Evolutionary conservation across 2,888 invertebrate genomes (phyloP), one percentile per base, ranked within the genome.

Genomic region (Drosophila macrospina): DNA sequence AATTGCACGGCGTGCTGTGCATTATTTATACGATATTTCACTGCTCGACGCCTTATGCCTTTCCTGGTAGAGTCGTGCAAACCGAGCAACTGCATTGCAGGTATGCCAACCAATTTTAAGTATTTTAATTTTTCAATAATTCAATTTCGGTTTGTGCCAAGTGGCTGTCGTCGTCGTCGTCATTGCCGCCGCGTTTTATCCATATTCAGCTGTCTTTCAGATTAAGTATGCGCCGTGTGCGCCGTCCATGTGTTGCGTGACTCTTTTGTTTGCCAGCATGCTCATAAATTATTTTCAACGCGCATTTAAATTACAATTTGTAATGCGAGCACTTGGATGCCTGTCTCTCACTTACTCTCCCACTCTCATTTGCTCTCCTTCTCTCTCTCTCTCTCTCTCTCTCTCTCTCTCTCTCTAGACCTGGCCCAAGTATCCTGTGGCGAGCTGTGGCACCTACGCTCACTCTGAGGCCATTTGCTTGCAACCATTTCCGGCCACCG

Each of bases 91-190:
- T 36, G 44, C 26, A 36, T 28, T 44, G 44, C 41, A 28, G 16
- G 32, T 41, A 45, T 36, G 56, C 15, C 8, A 15, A 59, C 36
- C 24, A 24, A 42, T 68, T 68, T 76, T 39, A 64, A 72, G 56
- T 44, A 67, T 74, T 75, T 86, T 83, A 76, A 84, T 80, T 83
- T 80, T 80, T 83, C 74, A 85, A 84, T 85, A 80, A 85, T 86
- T 86, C 85, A 86, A 86, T 88, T 84, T 68, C 57, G 51, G 52
- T 37, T 11, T 34, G 52, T 47, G 45, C 39, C 50, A 61, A 64
- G 44, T 55, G 65, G 41, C 64, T 67, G 69, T 55, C 61, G 57
- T 51, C 62, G n/a, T n/a, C n/a, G n/a, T n/a, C n/a, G n/a, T 50
- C 39, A 16, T 34, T 20, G 42, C 15, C 30, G 42, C 5, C 30